Base-by-base conservation (phyloP, 2,113 vertebrate genomes). In the Zosterops japonicus region DNA sequence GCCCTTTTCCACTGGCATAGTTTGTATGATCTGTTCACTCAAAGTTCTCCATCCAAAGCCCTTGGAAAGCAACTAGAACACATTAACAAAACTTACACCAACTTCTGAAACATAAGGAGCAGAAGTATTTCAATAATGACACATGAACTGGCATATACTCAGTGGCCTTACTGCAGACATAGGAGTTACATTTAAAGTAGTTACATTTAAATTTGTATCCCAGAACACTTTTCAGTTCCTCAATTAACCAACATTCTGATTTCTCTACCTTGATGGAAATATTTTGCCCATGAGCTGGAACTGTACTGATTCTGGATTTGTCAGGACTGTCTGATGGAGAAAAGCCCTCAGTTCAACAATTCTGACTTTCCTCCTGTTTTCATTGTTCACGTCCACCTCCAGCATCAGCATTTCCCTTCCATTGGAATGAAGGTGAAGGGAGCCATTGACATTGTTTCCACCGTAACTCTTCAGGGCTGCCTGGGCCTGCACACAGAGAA, bases 191-290 rank as follows among this genome's bases (percentile, higher is more conserved):
- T 39, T 39, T 39, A 39, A 79, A 61, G 23, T 2, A 50, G 27
- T 44, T 36, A 63, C 18, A 31, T 50, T 67, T 59, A 68, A 87
- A 77, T 29, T 83, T 3, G 1, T 41, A 36, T 25, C 33, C 76
- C 28, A 84, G 33, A 89, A 83, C 33, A 63, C 25, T 28, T 21
- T 28, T 78, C 60, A 87, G 60, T 39, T 56, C 35, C 47, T 47
- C 47, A 72, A 3, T 61, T 72, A 76, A 69, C 18, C 55, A 83
- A 53, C 12, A 78, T 53, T 71, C 19, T 47, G 33, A 63, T 56
- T 84, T 65, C 81, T 88, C 79, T 94, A 99, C 99, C 98, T 99
- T 93, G 98, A 95, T 12, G 97, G 92, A 52, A 98, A 96, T 64
- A 97, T 49, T 94, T 98, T 98, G 87, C 98, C 94, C 9, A 87